Conservation (phyloP, 53 echinoderm and acorn worm species). For the Apostichopus leukothele region DNA sequence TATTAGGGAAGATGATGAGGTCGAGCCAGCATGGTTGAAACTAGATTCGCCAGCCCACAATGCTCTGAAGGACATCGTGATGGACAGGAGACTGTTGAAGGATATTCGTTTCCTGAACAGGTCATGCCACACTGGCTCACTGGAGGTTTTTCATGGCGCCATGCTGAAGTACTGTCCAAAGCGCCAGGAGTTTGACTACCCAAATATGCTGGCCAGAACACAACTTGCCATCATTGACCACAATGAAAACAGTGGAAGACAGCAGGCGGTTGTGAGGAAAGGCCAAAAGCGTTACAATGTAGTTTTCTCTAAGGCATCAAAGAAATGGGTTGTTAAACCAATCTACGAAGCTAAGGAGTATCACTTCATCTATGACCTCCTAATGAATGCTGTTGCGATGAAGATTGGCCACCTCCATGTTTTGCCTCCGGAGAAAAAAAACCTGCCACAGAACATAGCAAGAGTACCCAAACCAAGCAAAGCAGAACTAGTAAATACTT, state of each 20-base stretch:
- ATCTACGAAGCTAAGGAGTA: too few relatives aligned
- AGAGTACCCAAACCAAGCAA: too few relatives aligned
- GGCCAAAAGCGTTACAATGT: too few relatives aligned
- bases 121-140: not conserved
- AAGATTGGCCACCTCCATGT: too few relatives aligned
- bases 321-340: too few relatives aligned
- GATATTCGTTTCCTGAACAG: slow-evolving; percentile 16
- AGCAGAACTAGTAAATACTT: too few relatives aligned
- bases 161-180: slow-evolving; percentile 33
- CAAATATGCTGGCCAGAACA: slow-evolving; percentile 4
- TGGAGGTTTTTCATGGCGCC: not conserved
- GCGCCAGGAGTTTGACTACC: slow-evolving; percentile 1
- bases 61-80: slow-evolving; percentile 4
- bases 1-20: not conserved
- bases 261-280: slow-evolving; percentile 11
- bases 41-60: slow-evolving; percentile 14
- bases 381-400: too few relatives aligned
- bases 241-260: slow-evolving; percentile 1
- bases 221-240: slow-evolving; percentile 29
- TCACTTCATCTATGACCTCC: too few relatives aligned
- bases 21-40: not conserved
- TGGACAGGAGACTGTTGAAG: not conserved
- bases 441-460: too few relatives aligned
- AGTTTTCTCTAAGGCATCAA: too few relatives aligned
- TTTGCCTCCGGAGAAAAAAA: too few relatives aligned